Conservation (phyloP, 2,797 vertebrate species). For the Adelosebastes latens region DNA sequence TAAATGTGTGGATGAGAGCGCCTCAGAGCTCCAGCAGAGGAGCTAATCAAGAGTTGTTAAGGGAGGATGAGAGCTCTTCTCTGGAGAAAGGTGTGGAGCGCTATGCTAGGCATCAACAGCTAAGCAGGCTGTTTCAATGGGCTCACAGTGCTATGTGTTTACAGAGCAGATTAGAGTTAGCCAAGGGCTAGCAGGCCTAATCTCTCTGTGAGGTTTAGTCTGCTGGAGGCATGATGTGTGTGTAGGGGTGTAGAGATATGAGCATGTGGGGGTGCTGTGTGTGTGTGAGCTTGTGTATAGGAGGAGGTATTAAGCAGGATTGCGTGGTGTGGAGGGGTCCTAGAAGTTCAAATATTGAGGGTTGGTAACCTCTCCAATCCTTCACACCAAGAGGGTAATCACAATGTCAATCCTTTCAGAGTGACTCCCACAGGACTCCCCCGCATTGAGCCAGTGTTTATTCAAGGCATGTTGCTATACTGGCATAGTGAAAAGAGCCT, state of each 20-base stretch:
- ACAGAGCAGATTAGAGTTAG: slow-evolving; percentile 82
- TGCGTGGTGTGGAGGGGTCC: slow-evolving; percentile 64
- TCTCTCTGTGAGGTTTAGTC: slow-evolving; percentile 72
- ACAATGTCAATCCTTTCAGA: slow-evolving; percentile 81
- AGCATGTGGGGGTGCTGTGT: slow-evolving; percentile 57
- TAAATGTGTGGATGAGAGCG: slow-evolving; percentile 37
- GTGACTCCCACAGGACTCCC: slow-evolving; percentile 73
- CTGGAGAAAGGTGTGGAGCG: slow-evolving; percentile 38
- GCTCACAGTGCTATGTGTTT: slow-evolving; percentile 77
- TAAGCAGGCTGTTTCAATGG: slow-evolving; percentile 62
- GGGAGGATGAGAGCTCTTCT: slow-evolving; percentile 29
- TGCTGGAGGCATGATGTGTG: slow-evolving; percentile 51
- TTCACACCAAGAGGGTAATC: slow-evolving; percentile 81
- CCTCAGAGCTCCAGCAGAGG: slow-evolving; percentile 7
- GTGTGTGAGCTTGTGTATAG: slow-evolving; percentile 54
- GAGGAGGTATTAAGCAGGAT: slow-evolving; percentile 67
- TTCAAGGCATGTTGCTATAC: slow-evolving; percentile 73
- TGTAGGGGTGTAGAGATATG: slow-evolving; percentile 53
- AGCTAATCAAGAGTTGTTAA: slow-evolving; percentile 57
- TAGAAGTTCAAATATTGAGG: slow-evolving; percentile 85
- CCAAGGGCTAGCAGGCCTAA: slow-evolving; percentile 71
- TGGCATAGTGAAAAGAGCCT: slow-evolving; percentile 53
- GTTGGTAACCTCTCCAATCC: slow-evolving; percentile 77
- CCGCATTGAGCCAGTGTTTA: slow-evolving; percentile 68
- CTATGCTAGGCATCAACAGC: slow-evolving; percentile 39